These are phyloP conservation scores for Spinus pinus DNA, from an alignment of 2,797 vertebrate species.

Conservation along the genomic window DNA sequence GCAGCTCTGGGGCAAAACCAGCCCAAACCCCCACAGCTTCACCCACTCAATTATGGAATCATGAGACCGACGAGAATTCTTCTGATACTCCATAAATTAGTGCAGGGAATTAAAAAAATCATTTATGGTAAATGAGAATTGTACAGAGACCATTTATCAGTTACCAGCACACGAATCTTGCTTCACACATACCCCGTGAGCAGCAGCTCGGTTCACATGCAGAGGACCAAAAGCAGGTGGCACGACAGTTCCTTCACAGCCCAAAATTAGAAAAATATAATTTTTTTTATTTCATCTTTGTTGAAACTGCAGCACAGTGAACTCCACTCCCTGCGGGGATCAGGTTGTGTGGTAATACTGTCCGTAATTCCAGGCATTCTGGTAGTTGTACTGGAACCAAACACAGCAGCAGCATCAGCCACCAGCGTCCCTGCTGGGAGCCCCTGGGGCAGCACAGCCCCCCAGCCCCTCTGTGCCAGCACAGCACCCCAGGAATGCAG, in stretches of 20 bases:
- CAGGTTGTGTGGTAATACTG: constrained; percentile 98
- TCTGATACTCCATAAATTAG: constrained; percentile 69
- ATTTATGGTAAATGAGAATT: constrained; percentile 57
- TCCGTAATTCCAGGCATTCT: constrained; percentile 95
- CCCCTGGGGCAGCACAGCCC: neutral
- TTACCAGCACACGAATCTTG: constrained; percentile 59
- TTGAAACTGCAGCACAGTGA: constrained; percentile 43
- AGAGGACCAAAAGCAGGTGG: constrained; percentile 68
- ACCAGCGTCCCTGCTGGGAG: accelerated
- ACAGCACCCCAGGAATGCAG: neutral
- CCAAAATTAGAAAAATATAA: constrained; percentile 70
- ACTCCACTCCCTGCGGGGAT: constrained; percentile 47
- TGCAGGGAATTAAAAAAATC: constrained; percentile 61
- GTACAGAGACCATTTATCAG: constrained; percentile 57
- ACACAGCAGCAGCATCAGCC: neutral
- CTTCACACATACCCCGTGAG: constrained; percentile 62
- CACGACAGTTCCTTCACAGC: constrained; percentile 70
- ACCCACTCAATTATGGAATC: neutral
- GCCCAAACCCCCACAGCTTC: neutral
- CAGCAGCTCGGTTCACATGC: constrained; percentile 58
- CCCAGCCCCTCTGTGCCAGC: neutral
- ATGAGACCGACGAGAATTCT: constrained; percentile 31
- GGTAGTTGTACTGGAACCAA: constrained; percentile 86
- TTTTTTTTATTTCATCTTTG: constrained; percentile 23
- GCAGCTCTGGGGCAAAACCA: neutral